Percentiles rank a stretch among this genome's conserved stretches.
Evolutionary conservation across 2,888 invertebrate species (phyloP).

Genomic region (Leucophenga montana): DNA sequence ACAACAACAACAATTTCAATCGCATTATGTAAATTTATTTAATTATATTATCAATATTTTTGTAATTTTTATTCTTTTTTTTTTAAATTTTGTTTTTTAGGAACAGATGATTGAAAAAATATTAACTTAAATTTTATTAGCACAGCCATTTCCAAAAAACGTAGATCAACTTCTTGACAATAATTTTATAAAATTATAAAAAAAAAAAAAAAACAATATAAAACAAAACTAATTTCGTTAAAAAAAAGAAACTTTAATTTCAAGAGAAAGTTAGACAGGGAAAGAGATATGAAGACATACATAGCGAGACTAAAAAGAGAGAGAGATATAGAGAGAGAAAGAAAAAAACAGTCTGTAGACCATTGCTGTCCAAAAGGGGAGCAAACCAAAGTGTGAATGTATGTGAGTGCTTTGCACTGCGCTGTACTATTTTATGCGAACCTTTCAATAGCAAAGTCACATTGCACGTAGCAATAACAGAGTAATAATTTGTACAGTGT

Average conservation of each 20-base stretch:
- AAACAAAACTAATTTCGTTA: conserved; percentile 23
- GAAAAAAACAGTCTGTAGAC: too few species aligned
- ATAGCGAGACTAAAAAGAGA: too few species aligned
- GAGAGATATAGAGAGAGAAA: too few species aligned
- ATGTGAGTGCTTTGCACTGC: too few species aligned
- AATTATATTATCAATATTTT: conserved; percentile 10
- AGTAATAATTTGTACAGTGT: too few species aligned
- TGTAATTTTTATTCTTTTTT: conserved; percentile 30
- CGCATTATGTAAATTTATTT: conserved; percentile 3
- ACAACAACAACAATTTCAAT: background rate
- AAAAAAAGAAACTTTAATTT: conserved; percentile 22
- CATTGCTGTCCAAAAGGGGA: too few species aligned
- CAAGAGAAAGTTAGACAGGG: background rate
- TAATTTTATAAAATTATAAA: conserved; percentile 45
- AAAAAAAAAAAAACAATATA: conserved; percentile 40
- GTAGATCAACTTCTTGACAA: conserved; percentile 94
- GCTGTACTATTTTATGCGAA: too few species aligned
- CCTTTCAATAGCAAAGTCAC: too few species aligned
- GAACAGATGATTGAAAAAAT: conserved; percentile 45
- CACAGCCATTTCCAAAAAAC: conserved; percentile 91
- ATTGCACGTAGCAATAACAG: too few species aligned
- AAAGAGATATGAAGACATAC: background rate
- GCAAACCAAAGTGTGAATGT: too few species aligned
- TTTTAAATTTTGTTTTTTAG: conserved; percentile 21
- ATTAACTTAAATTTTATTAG: conserved; percentile 69